These are phyloP conservation scores for Napeogenes inachia DNA, from an alignment of 2,888 invertebrate genomes.

Conservation along the genomic window DNA sequence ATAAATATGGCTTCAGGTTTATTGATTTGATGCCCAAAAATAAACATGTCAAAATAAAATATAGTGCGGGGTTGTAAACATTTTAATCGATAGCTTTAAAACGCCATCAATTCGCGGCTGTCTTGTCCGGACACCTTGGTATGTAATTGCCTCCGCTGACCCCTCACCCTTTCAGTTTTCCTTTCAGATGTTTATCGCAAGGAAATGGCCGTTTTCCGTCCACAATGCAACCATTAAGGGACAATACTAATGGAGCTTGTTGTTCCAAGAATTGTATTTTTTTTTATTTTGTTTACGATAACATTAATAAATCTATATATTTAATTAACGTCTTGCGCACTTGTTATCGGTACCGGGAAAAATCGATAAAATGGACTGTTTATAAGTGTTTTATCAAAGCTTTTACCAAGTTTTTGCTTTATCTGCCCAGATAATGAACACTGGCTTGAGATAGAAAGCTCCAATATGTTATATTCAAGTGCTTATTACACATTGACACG, in stretches of 20 bases:
- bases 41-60: conserved; percentile 18
- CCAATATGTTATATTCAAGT: conserved; percentile 60
- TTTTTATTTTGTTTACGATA: conserved; percentile 20
- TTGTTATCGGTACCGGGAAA: conserved; percentile 21
- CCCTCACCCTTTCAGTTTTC: conserved; percentile 69
- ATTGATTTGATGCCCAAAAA: not conserved
- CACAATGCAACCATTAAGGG: conserved; percentile 70
- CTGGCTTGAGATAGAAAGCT: conserved; percentile 73
- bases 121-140: conserved; percentile 44
- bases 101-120: conserved; percentile 42
- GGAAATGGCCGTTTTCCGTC: conserved; percentile 77
- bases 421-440: conserved; percentile 64
- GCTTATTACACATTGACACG: conserved; percentile 49
- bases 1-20: not conserved
- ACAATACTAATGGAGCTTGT: conserved; percentile 71
- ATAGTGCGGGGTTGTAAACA: conserved; percentile 25
- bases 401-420: conserved; percentile 61
- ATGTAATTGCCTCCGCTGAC: conserved; percentile 63
- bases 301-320: conserved; percentile 15
- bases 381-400: conserved; percentile 57
- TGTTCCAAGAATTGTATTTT: conserved; percentile 30
- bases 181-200: conserved; percentile 75
- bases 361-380: conserved; percentile 12
- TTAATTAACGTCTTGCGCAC: conserved; percentile 19
- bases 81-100: conserved; percentile 54